These are phyloP conservation scores for Garra rufa DNA, from an alignment of 2,113 vertebrate genomes.

Conservation along the genomic window DNA sequence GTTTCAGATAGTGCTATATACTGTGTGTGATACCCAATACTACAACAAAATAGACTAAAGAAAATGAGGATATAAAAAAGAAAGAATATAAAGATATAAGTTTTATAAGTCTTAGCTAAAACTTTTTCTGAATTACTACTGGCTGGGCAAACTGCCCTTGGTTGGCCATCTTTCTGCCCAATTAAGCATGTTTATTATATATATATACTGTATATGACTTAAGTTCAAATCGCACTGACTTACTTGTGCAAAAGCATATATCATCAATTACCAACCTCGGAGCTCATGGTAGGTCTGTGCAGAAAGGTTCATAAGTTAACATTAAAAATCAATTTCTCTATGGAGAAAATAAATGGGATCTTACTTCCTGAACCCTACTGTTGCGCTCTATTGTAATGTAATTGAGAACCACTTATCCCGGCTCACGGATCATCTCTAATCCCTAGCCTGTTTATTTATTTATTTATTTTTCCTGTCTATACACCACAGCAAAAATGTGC, in stretches of 20 bases:
- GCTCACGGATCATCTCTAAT: conserved; percentile 27
- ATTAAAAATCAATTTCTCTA: conserved; percentile 32
- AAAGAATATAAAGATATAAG: background rate
- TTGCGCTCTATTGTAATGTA: conserved; percentile 28
- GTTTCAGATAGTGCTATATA: background rate
- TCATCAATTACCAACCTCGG: background rate
- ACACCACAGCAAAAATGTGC: conserved; percentile 26
- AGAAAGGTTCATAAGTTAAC: conserved; percentile 4
- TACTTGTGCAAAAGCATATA: background rate
- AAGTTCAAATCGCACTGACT: background rate
- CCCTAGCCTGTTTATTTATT: conserved; percentile 36
- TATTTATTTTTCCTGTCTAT: conserved; percentile 11
- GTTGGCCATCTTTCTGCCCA: background rate
- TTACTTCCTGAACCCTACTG: conserved; percentile 6
- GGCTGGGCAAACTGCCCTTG: background rate
- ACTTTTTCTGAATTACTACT: background rate
- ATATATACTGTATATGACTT: too few species aligned
- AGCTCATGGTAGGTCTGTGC: background rate
- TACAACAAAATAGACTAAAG: background rate
- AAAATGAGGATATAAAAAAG: background rate
- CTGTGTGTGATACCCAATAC: background rate
- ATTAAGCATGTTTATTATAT: background rate
- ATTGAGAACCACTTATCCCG: conserved; percentile 34
- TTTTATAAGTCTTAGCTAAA: background rate
- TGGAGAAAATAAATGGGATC: conserved; percentile 12